Evolutionary conservation across 1,140 invertebrate species (phyloP), one percentile per base, ranked within the genome.

Genomic region (Hermetia illucens): DNA sequence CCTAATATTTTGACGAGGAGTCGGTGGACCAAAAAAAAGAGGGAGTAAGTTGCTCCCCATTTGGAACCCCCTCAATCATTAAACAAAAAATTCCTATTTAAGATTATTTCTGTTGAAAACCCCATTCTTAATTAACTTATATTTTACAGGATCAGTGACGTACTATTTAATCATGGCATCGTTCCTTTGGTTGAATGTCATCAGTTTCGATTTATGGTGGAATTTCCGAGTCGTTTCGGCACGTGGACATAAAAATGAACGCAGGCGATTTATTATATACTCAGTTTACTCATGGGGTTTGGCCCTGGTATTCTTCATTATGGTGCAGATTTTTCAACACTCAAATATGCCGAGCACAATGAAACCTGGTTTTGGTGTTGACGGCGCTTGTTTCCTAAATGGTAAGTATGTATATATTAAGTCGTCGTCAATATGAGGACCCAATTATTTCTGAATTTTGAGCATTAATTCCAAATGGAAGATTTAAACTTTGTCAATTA

Each of bases 131-230:
- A n/a, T n/a, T n/a, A n/a, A n/a, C n/a, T n/a, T n/a, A n/a, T n/a
- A n/a, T n/a, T n/a, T 19, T 12, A 24, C 44, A 52, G 77, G 75
- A 4, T 70, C 79, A 36, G 66, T 72, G 32, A 64, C 79, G 17
- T 82, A 84, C 54, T 82, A 75, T 58, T 75, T 74, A 44, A 81
- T 82, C 57, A 66, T 83, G 50, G 62, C 74, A 1, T 74, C 77
- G 42, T 85, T 84, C 55, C 74, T 78, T 40, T 87, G 82, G 82
- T 72, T 85, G 45, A 79, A 74, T 45, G 69, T 81, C 10, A 79
- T 84, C 63, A 78, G 80, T 44, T 74, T 79, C 45, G 80, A 85
- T 50, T 70, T 83, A 38, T 83, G 74, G 68, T 71, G 74, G 50
- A 82, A 82, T 38, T 78, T 79, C 58, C 74, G 75, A 62, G 68